These are phyloP conservation scores for Caenorhabditis sp. DNA, from an alignment of 2,888 invertebrate species.

Conservation along the genomic window DNA sequence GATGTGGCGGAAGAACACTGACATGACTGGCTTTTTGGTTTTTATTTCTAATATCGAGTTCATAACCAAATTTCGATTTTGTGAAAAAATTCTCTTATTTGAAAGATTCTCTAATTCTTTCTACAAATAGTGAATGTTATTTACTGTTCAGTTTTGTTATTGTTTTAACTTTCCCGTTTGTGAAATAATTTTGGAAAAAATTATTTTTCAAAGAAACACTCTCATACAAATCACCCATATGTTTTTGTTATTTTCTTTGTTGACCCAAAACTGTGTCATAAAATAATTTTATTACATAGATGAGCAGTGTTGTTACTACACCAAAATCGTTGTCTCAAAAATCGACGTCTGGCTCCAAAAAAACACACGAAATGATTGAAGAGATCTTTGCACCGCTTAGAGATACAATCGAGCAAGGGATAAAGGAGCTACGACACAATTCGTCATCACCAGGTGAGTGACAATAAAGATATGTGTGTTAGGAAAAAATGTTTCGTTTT, in stretches of 20 bases:
- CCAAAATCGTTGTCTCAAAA: neutral
- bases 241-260: neutral
- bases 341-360: neutral
- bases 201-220: too few species aligned
- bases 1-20: neutral
- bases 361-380: slow-evolving; percentile 24
- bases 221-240: neutral
- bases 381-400: slow-evolving; percentile 40
- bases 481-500: neutral
- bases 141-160: too few species aligned
- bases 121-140: too few species aligned
- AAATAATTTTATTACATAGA: neutral
- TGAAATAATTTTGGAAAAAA: too few species aligned
- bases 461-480: neutral
- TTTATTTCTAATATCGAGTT: too few species aligned
- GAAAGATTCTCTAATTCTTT: too few species aligned
- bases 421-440: slow-evolving; percentile 24
- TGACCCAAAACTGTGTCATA: neutral
- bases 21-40: too few species aligned
- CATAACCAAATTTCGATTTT: too few species aligned
- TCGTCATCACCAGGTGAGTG: slow-evolving; percentile 39
- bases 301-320: slow-evolving; percentile 10
- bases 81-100: too few species aligned
- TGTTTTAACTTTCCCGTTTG: too few species aligned
- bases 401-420: slow-evolving; percentile 32